These are phyloP conservation scores for Chionodraco myersi DNA, from an alignment of 2,113 vertebrate genomes.

Conservation along the genomic window DNA sequence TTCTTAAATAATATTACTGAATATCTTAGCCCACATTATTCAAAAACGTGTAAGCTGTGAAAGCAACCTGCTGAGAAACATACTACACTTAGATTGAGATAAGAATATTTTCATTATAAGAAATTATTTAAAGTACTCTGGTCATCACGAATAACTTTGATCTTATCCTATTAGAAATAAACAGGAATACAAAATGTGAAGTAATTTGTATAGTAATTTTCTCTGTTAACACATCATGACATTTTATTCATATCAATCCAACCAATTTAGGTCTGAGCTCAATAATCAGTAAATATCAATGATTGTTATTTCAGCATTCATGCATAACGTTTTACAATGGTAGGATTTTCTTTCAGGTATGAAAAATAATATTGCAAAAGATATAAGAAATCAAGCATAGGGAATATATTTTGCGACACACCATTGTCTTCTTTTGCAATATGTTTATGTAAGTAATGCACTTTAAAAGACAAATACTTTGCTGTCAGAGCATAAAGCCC, in stretches of 20 bases:
- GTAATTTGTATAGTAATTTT: neutral
- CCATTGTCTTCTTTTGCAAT: neutral
- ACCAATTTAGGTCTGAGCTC: neutral
- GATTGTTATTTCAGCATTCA: neutral
- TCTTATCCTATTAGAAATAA: neutral
- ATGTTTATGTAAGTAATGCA: neutral
- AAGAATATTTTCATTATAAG: neutral
- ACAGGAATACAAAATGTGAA: neutral
- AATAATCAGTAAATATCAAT: neutral
- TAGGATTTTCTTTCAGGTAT: neutral
- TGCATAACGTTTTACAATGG: neutral
- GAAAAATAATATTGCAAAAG: neutral
- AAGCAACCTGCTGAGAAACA: slow-evolving; percentile 16
- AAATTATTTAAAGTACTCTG: neutral
- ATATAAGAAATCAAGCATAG: neutral
- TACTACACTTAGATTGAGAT: slow-evolving; percentile 2
- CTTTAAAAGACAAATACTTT: slow-evolving; percentile 50
- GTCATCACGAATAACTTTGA: neutral
- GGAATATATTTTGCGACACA: neutral
- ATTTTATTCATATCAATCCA: neutral
- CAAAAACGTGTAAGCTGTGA: slow-evolving; percentile 1
- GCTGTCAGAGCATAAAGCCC: slow-evolving; percentile 55
- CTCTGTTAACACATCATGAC: neutral
- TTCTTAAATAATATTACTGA: neutral
- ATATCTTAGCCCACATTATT: neutral